A percentile compares a stretch with the other conserved stretches of the same genome.
Evolutionary conservation across 1,140 invertebrate genomes (phyloP).

Genomic region (Wiebesia pumilae): DNA sequence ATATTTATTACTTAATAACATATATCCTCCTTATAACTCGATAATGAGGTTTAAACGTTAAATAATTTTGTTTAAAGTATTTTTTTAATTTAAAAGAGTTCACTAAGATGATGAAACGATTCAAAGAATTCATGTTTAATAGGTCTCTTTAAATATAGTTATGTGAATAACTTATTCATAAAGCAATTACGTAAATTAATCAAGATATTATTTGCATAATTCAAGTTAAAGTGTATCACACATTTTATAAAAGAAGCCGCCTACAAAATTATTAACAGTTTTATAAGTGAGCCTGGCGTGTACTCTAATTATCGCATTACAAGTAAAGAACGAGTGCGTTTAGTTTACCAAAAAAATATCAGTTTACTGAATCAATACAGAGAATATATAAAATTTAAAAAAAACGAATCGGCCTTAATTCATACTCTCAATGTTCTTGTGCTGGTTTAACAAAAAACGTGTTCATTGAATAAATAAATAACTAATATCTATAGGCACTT

Average conservation of each 20-base stretch:
- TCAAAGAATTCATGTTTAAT: background rate
- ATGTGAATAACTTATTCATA: background rate
- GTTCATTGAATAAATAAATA: background rate
- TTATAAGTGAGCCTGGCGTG: background rate
- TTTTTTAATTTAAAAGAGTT: background rate
- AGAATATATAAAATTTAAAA: background rate
- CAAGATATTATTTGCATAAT: background rate
- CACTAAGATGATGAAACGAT: background rate
- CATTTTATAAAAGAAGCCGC: background rate
- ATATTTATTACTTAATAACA: background rate
- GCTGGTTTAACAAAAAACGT: too few relatives aligned
- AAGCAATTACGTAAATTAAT: background rate
- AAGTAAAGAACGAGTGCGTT: background rate
- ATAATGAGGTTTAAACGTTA: background rate
- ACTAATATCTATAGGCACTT: background rate
- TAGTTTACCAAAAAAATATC: background rate
- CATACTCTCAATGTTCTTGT: too few relatives aligned
- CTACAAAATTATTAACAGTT: slow-evolving; percentile 14
- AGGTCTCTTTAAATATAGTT: background rate
- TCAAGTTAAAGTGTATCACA: background rate
- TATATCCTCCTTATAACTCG: background rate
- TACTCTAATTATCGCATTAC: background rate
- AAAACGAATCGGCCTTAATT: background rate
- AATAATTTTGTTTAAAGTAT: background rate
- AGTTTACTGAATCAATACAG: background rate